Evolutionary conservation across 2,888 invertebrate genomes (phyloP), one percentile per base, ranked within the genome.

Genomic region (Trachelus iudaicus): DNA sequence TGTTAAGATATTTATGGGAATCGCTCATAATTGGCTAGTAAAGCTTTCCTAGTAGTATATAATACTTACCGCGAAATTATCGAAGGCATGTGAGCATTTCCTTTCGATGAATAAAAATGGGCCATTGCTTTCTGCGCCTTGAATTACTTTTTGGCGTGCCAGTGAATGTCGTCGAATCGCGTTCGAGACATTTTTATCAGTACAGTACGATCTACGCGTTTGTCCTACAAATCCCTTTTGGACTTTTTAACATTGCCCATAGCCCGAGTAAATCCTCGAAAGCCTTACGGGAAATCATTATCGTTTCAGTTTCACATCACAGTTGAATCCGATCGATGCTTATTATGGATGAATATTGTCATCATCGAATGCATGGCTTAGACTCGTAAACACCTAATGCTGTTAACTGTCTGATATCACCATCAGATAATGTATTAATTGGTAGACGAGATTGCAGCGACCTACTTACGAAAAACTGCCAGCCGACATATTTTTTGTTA

Each of bases 101-200:
- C 56, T 23, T 23, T 56, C 23, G 56, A 56, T 56, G 23, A 23
- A 56, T 56, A 56, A 56, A 56, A 56, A 56, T 56, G 56, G 56
- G 56, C 76, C 77, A 34, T 34, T n/a, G 31, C 4, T 33, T 76
- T 68, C 73, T 77, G 73, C 69, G 40, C 73, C 71, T 76, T 73
- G 78, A 83, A 83, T 81, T 80, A 83, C 80, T 79, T 83, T 83
- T 76, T 83, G 79, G 83, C 83, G 83, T 83, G 83, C 31, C 76
- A 23, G 56, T 56, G 56, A 56, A 56, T 23, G 56, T 56, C 56
- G 56, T 56, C 56, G 23, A 56, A 56, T 56, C 56, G 56, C 23
- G 56, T 9, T 23, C 23, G 56, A 56, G 56, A 56, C 15, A 6
- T 56, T 56, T 56, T 56, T 56, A 56, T 56, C 56, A 56, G 56